A percentile compares a stretch with the other conserved stretches of the same genome.
phyloP scores from a whole-genome alignment of 2,888 invertebrate species.

The Atherix ibis region DNA sequence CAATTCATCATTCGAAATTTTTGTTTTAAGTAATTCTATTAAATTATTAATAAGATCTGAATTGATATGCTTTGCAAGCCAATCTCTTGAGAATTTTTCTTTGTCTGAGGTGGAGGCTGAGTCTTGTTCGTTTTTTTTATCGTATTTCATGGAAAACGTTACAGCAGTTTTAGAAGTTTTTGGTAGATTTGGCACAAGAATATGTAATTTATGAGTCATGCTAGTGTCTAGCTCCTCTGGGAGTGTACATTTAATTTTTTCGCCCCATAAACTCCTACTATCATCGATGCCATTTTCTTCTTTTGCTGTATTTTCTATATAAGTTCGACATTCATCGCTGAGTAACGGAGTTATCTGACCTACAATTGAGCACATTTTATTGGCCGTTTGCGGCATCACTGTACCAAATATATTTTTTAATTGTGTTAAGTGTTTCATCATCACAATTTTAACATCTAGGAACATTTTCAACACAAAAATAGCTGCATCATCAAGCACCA shows the following conservation, averaged over 20 bases:
- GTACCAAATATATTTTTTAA: constrained; percentile 45
- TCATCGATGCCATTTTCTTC: constrained; percentile 1
- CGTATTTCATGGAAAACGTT: constrained; percentile 18
- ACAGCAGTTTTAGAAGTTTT: constrained; percentile 17
- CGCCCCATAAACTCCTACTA: constrained; percentile 9
- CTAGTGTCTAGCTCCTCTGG: constrained; percentile 5
- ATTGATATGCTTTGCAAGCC: constrained; percentile 39
- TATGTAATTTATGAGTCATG: constrained; percentile 5
- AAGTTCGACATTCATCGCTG: constrained; percentile 35
- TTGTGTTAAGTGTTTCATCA: constrained; percentile 39
- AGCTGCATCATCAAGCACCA: constrained; percentile 45
- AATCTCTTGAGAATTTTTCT: constrained; percentile 29
- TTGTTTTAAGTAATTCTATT: constrained; percentile 42
- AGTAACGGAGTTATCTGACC: constrained; percentile 33
- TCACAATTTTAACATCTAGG: constrained; percentile 39
- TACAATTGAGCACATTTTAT: constrained; percentile 43
- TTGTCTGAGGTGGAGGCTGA: constrained; percentile 4
- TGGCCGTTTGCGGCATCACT: constrained; percentile 36
- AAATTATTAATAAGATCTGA: constrained; percentile 44
- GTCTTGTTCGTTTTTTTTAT: constrained; percentile 16
- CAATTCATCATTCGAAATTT: constrained; percentile 47
- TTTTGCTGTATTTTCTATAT: constrained; percentile 28
- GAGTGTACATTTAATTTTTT: constrained; percentile 9
- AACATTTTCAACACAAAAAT: constrained; percentile 45
- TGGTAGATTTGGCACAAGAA: constrained; percentile 11